phyloP scores from a whole-genome alignment of 2,797 vertebrate species.

The Phoebastria nigripes region DNA sequence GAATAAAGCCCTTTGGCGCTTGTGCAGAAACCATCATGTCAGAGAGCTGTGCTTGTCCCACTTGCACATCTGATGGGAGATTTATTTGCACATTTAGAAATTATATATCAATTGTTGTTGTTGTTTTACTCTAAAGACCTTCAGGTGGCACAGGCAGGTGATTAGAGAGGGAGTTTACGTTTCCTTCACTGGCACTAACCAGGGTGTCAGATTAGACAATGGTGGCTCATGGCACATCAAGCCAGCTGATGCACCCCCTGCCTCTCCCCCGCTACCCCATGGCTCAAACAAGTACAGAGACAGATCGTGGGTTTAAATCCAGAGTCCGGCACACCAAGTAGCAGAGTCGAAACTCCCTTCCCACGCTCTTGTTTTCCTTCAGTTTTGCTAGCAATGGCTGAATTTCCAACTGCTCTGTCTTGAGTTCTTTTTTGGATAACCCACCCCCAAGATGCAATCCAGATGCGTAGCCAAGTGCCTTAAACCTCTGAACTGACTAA shows the following conservation, averaged over 20 bases:
- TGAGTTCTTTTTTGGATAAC: constrained; percentile 8
- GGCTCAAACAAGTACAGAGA: not conserved
- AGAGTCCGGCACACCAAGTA: not conserved
- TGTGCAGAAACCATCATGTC: not conserved
- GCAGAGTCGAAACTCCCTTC: not conserved
- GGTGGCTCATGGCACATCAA: not conserved
- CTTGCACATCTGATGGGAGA: not conserved
- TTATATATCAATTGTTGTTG: not conserved
- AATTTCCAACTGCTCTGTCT: not conserved
- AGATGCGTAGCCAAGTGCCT: constrained; percentile 44
- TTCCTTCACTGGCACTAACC: not conserved
- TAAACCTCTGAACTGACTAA: constrained; percentile 44
- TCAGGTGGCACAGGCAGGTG: not conserved
- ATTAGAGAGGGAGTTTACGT: not conserved
- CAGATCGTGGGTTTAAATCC: not conserved
- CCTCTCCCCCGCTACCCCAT: not conserved
- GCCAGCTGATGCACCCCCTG: not conserved
- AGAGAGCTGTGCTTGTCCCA: not conserved
- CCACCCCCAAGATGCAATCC: constrained; percentile 33
- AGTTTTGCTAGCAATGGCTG: constrained; percentile 5
- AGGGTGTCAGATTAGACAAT: fast-evolving
- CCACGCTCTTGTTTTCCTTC: not conserved
- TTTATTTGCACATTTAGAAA: not conserved
- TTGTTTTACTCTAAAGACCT: not conserved
- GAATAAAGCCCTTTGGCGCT: not conserved